Percentiles rank a stretch among this genome's conserved stretches.
phyloP scores from a whole-genome alignment of 2,888 invertebrate species.

The Temnothorax unifasciatus region DNA sequence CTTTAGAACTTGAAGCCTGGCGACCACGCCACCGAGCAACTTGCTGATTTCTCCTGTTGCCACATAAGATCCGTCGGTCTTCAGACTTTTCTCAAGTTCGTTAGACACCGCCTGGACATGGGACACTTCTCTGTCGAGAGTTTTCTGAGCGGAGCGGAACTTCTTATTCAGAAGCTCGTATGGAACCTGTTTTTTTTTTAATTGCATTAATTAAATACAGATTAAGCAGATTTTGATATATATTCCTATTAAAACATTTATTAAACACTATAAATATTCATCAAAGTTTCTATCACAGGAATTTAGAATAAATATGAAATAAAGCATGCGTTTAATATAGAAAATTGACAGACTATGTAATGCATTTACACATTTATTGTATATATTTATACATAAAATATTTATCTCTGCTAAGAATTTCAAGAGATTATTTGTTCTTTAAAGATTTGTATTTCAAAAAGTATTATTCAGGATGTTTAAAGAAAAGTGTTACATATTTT shows the following conservation, averaged over 20 bases:
- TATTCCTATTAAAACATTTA: background rate
- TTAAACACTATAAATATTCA: background rate
- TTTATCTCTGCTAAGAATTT: background rate
- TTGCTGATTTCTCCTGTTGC: conserved; percentile 92
- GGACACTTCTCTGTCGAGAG: conserved; percentile 96
- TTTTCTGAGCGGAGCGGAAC: conserved; percentile 97
- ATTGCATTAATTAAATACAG: background rate
- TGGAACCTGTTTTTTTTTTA: conserved; percentile 91
- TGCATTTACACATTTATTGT: background rate
- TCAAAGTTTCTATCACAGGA: background rate
- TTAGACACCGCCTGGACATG: conserved; percentile 93
- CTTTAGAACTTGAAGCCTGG: conserved; percentile 95
- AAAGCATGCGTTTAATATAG: background rate
- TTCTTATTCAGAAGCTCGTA: conserved; percentile 99
- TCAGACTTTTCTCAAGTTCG: conserved; percentile 93
- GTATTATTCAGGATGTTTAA: background rate
- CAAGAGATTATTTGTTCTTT: background rate
- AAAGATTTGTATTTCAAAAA: background rate
- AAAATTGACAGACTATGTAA: background rate
- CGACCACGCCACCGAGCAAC: conserved; percentile 95
- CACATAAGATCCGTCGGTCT: conserved; percentile 87
- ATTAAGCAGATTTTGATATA: background rate
- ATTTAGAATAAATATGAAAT: background rate
- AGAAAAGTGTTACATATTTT: too few relatives aligned
- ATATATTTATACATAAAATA: background rate